Evolutionary conservation across 2,888 invertebrate genomes (phyloP).

Genomic region (Pandemis corylana): DNA sequence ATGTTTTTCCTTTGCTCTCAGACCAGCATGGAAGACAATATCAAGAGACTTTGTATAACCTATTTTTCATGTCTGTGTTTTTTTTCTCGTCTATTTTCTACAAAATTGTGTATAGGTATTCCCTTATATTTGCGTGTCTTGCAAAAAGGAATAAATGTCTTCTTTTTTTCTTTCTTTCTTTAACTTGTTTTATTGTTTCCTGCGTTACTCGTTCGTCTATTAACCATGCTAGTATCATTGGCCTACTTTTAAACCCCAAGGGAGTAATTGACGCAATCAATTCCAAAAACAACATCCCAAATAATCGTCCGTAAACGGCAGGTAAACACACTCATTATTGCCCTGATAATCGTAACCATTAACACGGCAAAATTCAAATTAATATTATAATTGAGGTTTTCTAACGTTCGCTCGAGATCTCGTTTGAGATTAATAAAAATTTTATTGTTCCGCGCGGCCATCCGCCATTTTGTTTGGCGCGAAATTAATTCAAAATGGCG

Average conservation of each 20-base stretch:
- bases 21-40: too few relatives aligned
- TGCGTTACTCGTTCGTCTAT: neutral
- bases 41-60: too few relatives aligned
- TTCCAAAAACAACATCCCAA: slow-evolving; percentile 24
- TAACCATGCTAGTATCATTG: neutral
- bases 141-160: too few relatives aligned
- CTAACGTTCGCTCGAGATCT: slow-evolving; percentile 53
- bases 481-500: slow-evolving; percentile 82
- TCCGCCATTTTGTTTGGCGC: slow-evolving; percentile 75
- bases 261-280: slow-evolving; percentile 37
- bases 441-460: slow-evolving; percentile 63
- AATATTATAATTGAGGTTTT: slow-evolving; percentile 62
- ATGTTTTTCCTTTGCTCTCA: too few relatives aligned
- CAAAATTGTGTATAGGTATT: too few relatives aligned
- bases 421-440: slow-evolving; percentile 72
- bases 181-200: too few relatives aligned
- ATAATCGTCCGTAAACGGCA: slow-evolving; percentile 24
- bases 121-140: too few relatives aligned
- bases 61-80: too few relatives aligned
- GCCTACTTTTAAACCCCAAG: slow-evolving; percentile 26
- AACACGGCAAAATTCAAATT: slow-evolving; percentile 52
- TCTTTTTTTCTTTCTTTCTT: too few relatives aligned
- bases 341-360: slow-evolving; percentile 36
- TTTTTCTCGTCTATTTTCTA: too few relatives aligned
- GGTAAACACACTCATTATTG: slow-evolving; percentile 32